Base-by-base conservation (phyloP, 2,113 vertebrate genomes). In the Megaleporinus macrocephalus region DNA sequence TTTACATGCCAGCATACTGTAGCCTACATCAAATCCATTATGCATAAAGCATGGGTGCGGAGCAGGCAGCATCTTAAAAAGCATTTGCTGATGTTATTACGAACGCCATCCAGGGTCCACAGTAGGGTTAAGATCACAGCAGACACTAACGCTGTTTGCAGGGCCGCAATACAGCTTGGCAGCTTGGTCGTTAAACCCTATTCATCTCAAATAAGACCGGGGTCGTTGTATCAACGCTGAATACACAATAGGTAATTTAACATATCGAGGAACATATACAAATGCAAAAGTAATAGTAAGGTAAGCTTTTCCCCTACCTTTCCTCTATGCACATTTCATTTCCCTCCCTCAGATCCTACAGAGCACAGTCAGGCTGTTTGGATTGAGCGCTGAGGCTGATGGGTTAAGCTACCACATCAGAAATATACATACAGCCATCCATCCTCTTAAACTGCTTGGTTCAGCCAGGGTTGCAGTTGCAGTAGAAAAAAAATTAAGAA, bases 1-100 rank as follows among this genome's bases (percentile, higher is more conserved):
- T 76, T 82, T 76, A 82, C 72, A 85, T 73, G 53, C 53, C 33
- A 78, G 73, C 27, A 30, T 63, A 73, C 79, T 65, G 83, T 55
- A 79, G 33, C 33, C 51, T 77, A 41, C 36, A 77, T 84, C 26
- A 77, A 36, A 49, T 68, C 41, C 70, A 70, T 72, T 70, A 84
- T 65, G 61, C 44, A 71, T 71, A 53, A 26, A 29, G 49, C 62
- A 62, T 65, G 27, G 73, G 72, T 27, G 30, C 41, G 33, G 68
- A 63, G 44, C 57, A 53, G 29, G 68, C 74, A 73, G 57, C 36
- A 44, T 73, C 49, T 73, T 81, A 61, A 71, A 47, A 76, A 78
- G 62, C 36, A 63, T 85, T 81, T 74, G 33, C 77, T 81, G 69
- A 73, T 74, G 26, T 61, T 73, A 47, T 57, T 29, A 66, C 69